These are phyloP conservation scores for Porites australiensis DNA, from an alignment of 64 coral and sea anemone genomes.

Conservation along the genomic window DNA sequence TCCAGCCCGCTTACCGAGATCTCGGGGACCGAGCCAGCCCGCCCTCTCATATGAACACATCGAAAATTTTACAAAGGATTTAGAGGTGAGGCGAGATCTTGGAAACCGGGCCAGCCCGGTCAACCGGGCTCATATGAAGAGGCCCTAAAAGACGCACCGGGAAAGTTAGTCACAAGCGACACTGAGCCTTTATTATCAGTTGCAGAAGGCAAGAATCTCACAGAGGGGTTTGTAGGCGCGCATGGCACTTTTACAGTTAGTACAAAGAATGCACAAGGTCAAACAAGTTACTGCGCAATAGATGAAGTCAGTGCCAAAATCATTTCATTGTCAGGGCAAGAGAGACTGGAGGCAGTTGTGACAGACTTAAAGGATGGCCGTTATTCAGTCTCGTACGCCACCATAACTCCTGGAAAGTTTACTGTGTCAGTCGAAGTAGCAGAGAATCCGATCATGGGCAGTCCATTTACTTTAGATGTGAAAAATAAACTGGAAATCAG, in stretches of 20 bases:
- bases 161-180: not conserved
- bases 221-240: not conserved
- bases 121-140: no score
- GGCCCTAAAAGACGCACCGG: not conserved
- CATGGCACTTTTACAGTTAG: not conserved
- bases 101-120: no score
- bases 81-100: no score
- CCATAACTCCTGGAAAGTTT: not conserved
- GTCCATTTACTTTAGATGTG: not conserved
- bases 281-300: not conserved
- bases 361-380: slow-evolving; percentile 2
- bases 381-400: not conserved
- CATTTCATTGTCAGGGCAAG: not conserved
- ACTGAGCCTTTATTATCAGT: not conserved
- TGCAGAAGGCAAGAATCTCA: not conserved
- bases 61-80: no score
- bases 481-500: no score
- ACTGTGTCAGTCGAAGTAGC: not conserved
- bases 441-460: not conserved
- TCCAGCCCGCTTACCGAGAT: no score
- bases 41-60: no score
- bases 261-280: not conserved
- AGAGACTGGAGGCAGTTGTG: not conserved
- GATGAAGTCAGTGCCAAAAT: not conserved
- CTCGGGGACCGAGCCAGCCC: no score